Conservation (phyloP, 2,888 invertebrate species). For the Pasiphila rectangulata region DNA sequence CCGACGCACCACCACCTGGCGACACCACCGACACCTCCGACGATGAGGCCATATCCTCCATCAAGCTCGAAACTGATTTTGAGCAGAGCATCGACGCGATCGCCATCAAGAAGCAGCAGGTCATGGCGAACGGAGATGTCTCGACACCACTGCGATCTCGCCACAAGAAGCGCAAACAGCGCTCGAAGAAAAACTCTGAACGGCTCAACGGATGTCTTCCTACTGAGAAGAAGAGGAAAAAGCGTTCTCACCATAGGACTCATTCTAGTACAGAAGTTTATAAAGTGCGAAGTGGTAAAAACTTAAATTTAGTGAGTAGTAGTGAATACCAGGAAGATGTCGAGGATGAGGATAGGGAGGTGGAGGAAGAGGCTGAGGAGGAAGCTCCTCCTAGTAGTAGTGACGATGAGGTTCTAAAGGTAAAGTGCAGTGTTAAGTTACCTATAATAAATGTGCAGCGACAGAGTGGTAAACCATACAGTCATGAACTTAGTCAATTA, state of each 20-base stretch:
- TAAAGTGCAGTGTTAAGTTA: constrained; percentile 73
- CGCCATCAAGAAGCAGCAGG: constrained; percentile 63
- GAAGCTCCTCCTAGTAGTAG: constrained; percentile 64
- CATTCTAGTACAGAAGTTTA: constrained; percentile 57
- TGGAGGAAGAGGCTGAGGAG: constrained; percentile 42
- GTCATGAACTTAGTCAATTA: constrained; percentile 81
- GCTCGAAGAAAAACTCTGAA: constrained; percentile 59
- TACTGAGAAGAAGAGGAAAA: constrained; percentile 65
- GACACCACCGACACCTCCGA: constrained; percentile 52
- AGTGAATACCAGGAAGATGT: constrained; percentile 64
- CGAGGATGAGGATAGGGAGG: constrained; percentile 44
- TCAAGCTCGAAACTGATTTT: constrained; percentile 76
- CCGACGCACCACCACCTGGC: constrained; percentile 55
- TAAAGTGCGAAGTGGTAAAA: constrained; percentile 77
- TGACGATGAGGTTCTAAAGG: constrained; percentile 74
- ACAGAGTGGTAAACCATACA: constrained; percentile 77
- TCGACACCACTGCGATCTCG: constrained; percentile 58
- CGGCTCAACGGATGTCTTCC: constrained; percentile 65
- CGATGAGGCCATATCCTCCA: constrained; percentile 58
- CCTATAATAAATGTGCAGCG: constrained; percentile 65
- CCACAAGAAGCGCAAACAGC: constrained; percentile 71
- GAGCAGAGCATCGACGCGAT: constrained; percentile 77
- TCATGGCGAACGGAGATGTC: constrained; percentile 57
- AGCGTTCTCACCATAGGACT: constrained; percentile 62
- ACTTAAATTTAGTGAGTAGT: constrained; percentile 77